phyloP scores from a whole-genome alignment of 2,113 vertebrate genomes.

The Motacilla tschutschensis region DNA sequence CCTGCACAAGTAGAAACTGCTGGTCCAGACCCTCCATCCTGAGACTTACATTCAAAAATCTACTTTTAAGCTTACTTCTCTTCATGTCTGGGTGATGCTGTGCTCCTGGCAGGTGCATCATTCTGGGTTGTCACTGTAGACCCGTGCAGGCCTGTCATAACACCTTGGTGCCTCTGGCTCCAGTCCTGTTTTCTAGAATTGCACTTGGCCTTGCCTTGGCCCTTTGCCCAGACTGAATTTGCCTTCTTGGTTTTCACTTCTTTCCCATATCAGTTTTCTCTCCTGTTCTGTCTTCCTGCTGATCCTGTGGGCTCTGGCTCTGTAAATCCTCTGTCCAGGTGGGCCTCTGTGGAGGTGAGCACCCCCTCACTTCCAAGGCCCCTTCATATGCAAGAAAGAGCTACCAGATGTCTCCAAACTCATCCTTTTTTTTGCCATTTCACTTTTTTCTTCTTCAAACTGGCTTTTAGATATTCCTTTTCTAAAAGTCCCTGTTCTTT shows the following conservation, averaged over 20 bases:
- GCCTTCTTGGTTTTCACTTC: constrained; percentile 55
- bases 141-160: not conserved
- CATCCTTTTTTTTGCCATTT: not conserved
- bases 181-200: constrained; percentile 38
- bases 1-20: not conserved
- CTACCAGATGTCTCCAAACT: not conserved
- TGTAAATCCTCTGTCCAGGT: not conserved
- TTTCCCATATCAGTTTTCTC: constrained; percentile 40
- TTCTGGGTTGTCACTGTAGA: not conserved
- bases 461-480: not conserved
- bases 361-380: not conserved
- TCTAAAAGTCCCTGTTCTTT: not conserved
- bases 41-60: not conserved
- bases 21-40: not conserved
- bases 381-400: not conserved
- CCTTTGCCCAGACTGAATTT: constrained; percentile 41
- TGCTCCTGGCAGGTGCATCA: not conserved
- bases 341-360: not conserved
- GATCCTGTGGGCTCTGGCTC: not conserved
- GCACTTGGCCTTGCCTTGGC: constrained; percentile 53
- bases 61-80: not conserved
- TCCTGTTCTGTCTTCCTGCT: not conserved
- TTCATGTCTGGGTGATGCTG: not conserved
- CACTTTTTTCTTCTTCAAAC: not conserved
- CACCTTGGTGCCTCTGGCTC: constrained; percentile 44